A percentile compares a stretch with the other conserved stretches of the same genome.
phyloP scores from a whole-genome alignment of 1,140 invertebrate genomes.

The Philopotamus ludificatus region DNA sequence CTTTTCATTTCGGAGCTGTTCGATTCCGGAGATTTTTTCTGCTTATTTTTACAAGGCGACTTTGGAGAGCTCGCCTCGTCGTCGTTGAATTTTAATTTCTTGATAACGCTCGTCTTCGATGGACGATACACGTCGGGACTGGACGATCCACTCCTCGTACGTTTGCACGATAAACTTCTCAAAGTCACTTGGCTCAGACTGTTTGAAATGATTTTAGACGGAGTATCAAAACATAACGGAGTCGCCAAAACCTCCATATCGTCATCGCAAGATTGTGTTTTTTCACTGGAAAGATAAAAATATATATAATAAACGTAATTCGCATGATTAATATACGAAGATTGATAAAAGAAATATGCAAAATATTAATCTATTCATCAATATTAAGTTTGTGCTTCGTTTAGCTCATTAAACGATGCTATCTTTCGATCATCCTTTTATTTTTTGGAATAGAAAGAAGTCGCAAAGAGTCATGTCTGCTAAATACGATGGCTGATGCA shows the following conservation, averaged over 20 bases:
- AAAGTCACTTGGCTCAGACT: slow-evolving; percentile 10
- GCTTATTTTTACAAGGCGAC: too few relatives aligned
- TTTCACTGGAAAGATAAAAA: background rate
- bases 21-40: too few relatives aligned
- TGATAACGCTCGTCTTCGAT: background rate
- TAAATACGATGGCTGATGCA: too few relatives aligned
- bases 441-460: too few relatives aligned
- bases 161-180: slow-evolving; percentile 23
- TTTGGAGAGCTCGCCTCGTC: too few relatives aligned
- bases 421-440: too few relatives aligned
- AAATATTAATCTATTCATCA: too few relatives aligned
- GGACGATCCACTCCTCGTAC: slow-evolving; percentile 22
- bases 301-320: background rate
- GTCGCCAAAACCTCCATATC: slow-evolving; percentile 30
- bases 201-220: slow-evolving; percentile 17
- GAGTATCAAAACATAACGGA: slow-evolving; percentile 27
- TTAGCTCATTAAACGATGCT: too few relatives aligned
- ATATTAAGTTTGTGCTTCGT: too few relatives aligned
- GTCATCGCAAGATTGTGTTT: background rate
- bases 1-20: too few relatives aligned
- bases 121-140: slow-evolving; percentile 25
- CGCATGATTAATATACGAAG: slow-evolving; percentile 37
- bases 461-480: too few relatives aligned
- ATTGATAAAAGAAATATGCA: too few relatives aligned
- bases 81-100: background rate